phyloP scores from a whole-genome alignment of 2,888 invertebrate genomes.

The Leptopilina syphax region DNA sequence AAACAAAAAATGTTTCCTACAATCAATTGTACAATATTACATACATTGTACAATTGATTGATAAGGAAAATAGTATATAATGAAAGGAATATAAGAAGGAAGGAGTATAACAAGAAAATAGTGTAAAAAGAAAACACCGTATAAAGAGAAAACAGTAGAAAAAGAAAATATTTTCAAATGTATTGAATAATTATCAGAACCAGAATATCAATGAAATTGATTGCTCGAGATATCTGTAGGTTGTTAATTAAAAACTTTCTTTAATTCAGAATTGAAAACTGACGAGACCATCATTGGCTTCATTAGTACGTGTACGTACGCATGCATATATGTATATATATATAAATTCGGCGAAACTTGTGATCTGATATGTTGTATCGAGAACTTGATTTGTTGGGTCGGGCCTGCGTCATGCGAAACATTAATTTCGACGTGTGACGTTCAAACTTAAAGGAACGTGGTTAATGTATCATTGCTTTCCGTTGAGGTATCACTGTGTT shows the following conservation, averaged over 20 bases:
- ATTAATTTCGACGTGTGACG: conserved; percentile 17
- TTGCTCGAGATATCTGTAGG: background rate
- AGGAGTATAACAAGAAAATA: too few relatives aligned
- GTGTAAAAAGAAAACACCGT: too few relatives aligned
- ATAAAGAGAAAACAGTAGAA: too few relatives aligned
- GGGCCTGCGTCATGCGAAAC: conserved; percentile 1
- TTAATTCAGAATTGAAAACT: conserved; percentile 7
- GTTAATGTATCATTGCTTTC: background rate
- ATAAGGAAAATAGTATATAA: too few relatives aligned
- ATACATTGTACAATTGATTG: too few relatives aligned
- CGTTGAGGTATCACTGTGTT: background rate
- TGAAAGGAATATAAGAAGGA: too few relatives aligned
- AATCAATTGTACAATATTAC: too few relatives aligned
- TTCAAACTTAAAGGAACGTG: background rate
- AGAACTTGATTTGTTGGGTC: background rate
- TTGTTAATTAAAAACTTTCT: conserved; percentile 26
- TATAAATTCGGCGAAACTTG: conserved; percentile 10
- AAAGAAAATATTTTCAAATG: too few relatives aligned
- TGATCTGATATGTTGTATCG: conserved; percentile 17
- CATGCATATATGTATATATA: background rate
- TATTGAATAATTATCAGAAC: too few relatives aligned
- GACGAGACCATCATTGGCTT: conserved; percentile 3
- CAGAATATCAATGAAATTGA: background rate
- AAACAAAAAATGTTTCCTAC: too few relatives aligned
- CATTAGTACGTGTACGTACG: background rate